A percentile compares a stretch with the other conserved stretches of the same genome.
These are phyloP conservation scores for Spatulosminthurus flaviceps DNA, from an alignment of 2,888 invertebrate species.

Conservation along the genomic window DNA sequence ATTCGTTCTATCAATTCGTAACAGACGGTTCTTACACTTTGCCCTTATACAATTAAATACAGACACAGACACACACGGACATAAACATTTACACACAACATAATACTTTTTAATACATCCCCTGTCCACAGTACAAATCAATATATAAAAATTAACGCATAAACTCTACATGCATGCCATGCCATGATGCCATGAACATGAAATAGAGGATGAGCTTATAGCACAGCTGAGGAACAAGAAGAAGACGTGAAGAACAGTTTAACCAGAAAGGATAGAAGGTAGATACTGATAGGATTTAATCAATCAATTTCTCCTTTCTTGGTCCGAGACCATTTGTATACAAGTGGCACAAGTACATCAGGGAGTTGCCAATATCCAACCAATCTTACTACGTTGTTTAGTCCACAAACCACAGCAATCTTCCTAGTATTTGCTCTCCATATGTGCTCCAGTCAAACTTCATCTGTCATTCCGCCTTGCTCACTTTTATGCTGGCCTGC, in stretches of 20 bases:
- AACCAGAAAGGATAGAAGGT: background rate
- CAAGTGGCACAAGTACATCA: slow-evolving; percentile 15
- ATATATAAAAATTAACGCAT: too few relatives aligned
- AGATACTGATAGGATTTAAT: slow-evolving; percentile 36
- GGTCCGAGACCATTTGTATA: slow-evolving; percentile 42
- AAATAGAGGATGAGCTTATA: too few relatives aligned
- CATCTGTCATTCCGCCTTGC: slow-evolving; percentile 43
- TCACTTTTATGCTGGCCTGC: background rate
- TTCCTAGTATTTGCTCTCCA: slow-evolving; percentile 34
- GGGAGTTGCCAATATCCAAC: slow-evolving; percentile 43
- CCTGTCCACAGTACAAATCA: too few relatives aligned
- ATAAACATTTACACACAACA: too few relatives aligned
- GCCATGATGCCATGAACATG: background rate
- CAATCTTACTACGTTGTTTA: background rate
- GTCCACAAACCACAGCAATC: background rate
- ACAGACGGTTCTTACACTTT: background rate
- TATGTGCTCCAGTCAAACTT: slow-evolving; percentile 24
- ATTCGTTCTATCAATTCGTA: slow-evolving; percentile 7
- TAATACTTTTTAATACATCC: too few relatives aligned
- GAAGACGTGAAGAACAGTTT: too few relatives aligned
- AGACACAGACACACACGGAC: too few relatives aligned
- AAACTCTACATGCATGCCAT: background rate
- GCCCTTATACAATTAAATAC: too few relatives aligned
- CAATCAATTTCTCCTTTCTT: slow-evolving; percentile 46
- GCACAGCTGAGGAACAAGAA: too few relatives aligned